Percentiles rank a stretch among this genome's conserved stretches.
phyloP scores from a whole-genome alignment of 2,888 invertebrate species.

The Eremobia ochroleuca region DNA sequence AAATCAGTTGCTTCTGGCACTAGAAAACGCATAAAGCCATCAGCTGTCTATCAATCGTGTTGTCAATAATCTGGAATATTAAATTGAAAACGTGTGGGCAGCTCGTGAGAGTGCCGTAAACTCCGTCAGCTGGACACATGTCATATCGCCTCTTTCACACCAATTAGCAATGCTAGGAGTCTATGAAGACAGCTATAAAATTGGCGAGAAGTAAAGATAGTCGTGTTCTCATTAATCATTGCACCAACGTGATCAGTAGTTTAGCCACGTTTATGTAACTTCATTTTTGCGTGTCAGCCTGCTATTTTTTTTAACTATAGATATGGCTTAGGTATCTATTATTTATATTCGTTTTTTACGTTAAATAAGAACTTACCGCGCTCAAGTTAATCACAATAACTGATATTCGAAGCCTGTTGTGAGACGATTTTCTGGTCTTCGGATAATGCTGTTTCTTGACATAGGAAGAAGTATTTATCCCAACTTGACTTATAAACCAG shows the following conservation, averaged over 20 bases:
- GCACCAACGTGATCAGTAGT: background rate
- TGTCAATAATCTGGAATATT: constrained; percentile 21
- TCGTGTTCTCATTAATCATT: background rate
- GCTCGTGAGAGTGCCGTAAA: constrained; percentile 3
- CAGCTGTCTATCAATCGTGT: background rate
- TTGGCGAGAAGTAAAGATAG: constrained; percentile 1
- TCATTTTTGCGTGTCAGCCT: background rate
- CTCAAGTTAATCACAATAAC: background rate
- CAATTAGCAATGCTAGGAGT: constrained; percentile 12
- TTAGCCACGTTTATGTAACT: constrained; percentile 5
- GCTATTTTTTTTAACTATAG: constrained; percentile 3
- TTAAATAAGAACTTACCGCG: background rate
- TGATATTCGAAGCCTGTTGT: background rate
- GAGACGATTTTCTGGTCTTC: background rate
- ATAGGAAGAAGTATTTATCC: constrained; percentile 2
- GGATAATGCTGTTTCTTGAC: background rate
- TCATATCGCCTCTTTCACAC: constrained; percentile 32
- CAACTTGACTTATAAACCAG: background rate
- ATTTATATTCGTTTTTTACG: background rate
- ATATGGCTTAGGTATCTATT: background rate
- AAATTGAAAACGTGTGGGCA: constrained; percentile 15
- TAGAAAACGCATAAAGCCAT: background rate
- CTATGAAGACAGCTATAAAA: constrained; percentile 13
- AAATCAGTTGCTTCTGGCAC: background rate
- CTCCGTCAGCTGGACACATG: background rate